phyloP scores from a whole-genome alignment of 2,113 vertebrate genomes.

The Boleophthalmus pectinirostris region DNA sequence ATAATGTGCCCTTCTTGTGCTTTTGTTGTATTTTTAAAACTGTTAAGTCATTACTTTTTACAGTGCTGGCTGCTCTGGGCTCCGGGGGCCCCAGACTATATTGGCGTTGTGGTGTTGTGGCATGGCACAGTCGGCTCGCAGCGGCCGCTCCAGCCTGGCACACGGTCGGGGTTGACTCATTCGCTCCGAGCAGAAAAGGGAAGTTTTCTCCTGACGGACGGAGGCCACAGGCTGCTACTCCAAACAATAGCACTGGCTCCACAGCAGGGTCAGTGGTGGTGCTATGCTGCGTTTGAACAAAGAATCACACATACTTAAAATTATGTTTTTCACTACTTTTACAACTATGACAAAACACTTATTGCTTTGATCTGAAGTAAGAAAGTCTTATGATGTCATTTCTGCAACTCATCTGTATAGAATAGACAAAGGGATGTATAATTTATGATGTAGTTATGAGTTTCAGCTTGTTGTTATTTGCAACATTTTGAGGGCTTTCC shows the following conservation, averaged over 20 bases:
- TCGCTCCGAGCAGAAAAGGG: constrained; percentile 56
- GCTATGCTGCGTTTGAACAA: constrained; percentile 15
- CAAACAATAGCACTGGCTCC: constrained; percentile 54
- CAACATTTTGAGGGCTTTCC: no score
- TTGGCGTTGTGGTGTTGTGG: constrained; percentile 72
- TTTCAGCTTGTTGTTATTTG: no score
- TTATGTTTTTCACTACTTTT: background rate
- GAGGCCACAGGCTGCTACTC: constrained; percentile 37
- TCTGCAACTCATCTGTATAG: no score
- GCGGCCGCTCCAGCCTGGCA: constrained; percentile 70
- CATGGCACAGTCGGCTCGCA: constrained; percentile 60
- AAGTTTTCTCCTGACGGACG: constrained; percentile 57
- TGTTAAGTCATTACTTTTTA: constrained; percentile 58
- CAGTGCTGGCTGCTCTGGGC: constrained; percentile 46
- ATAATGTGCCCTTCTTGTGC: background rate
- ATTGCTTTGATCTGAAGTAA: background rate
- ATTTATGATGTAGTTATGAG: no score
- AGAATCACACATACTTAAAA: background rate
- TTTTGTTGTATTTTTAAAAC: constrained; percentile 30
- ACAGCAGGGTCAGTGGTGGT: constrained; percentile 11
- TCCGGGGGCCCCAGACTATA: constrained; percentile 59
- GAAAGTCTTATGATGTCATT: background rate
- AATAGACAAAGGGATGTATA: background rate
- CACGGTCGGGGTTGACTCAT: constrained; percentile 66
- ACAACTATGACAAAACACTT: background rate